Conservation (phyloP, 2,797 vertebrate species). For the Dendrocincla tyrannina region DNA sequence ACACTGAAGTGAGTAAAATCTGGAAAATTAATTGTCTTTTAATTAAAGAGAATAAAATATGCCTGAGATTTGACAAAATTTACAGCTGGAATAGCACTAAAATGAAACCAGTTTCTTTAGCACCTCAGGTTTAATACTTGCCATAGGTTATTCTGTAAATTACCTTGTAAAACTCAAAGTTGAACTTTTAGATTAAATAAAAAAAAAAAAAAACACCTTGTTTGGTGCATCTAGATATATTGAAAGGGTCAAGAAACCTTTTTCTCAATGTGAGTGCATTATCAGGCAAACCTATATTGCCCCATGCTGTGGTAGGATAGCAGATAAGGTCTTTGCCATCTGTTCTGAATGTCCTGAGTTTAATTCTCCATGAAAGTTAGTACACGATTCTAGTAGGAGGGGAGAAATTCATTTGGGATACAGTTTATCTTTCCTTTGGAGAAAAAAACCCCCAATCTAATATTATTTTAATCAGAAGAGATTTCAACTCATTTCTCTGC, state of each 20-base stretch:
- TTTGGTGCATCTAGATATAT: constrained; percentile 4
- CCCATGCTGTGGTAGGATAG: constrained; percentile 53
- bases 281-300: constrained; percentile 36
- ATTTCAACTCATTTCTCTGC: neutral
- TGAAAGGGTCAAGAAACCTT: neutral
- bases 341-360: constrained; percentile 68
- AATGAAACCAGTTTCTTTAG: neutral
- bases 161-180: neutral
- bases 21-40: neutral
- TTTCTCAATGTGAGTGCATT: constrained; percentile 23
- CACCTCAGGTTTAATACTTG: neutral
- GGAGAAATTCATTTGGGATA: constrained; percentile 34
- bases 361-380: constrained; percentile 68
- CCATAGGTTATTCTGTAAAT: neutral
- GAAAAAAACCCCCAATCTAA: neutral
- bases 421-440: constrained; percentile 25
- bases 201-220: neutral
- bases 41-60: neutral
- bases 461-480: constrained; percentile 14
- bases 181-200: constrained; percentile 19
- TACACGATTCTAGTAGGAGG: neutral
- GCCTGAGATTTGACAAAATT: neutral
- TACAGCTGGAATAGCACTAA: neutral
- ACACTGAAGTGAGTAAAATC: neutral
- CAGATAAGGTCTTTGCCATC: constrained; percentile 68